Evolutionary conservation across 2,113 vertebrate species (phyloP), one percentile per base, ranked within the genome.

Genomic region (Nibea coibor): DNA sequence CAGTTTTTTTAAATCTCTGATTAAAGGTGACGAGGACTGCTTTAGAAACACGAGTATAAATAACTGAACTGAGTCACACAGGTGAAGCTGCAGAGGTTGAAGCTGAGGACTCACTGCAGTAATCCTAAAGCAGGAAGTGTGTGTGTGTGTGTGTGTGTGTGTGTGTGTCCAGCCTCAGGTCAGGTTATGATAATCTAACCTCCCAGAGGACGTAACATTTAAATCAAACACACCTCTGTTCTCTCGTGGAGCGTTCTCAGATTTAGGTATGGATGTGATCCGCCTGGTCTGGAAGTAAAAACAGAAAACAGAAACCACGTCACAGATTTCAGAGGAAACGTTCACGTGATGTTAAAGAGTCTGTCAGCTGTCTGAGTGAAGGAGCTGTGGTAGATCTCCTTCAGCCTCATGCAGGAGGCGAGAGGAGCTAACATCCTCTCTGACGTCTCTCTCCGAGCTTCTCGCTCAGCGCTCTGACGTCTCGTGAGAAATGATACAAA

Each of bases 191-290:
- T 31, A 31, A 54, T 2, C 2, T 10, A 4, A 15, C 14, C 54
- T 26, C 54, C 4, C 57, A 28, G 7, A 5, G 58, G 31, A 45
- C 28, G 10, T 10, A 35, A 20, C 4, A 8, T 10, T 78, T 20
- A n/a, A 59, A 24, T 39, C 48, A 78, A 69, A 35, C 89, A 71
- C 93, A 98, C 98, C 98, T 97, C 97, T 95, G 87, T 98, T 98
- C 88, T 98, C 97, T 89, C 96, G 96, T 19, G 94, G 88, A 83
- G 96, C 93, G 4, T 87, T 90, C 7, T 99, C 98, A 87, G 96
- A 95, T 89, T 98, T 99, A 75, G 94, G 4, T 88, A 97, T 84
- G 17, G 90, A 85, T 68, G 96, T 92, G 64, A 93, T 94, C 70
- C 97, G 94, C 66, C 95, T 96, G 93, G 93, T 95, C 98, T 99